A percentile compares a stretch with the other conserved stretches of the same genome.
phyloP scores from a whole-genome alignment of 1,140 invertebrate species.

The Formica selysi region DNA sequence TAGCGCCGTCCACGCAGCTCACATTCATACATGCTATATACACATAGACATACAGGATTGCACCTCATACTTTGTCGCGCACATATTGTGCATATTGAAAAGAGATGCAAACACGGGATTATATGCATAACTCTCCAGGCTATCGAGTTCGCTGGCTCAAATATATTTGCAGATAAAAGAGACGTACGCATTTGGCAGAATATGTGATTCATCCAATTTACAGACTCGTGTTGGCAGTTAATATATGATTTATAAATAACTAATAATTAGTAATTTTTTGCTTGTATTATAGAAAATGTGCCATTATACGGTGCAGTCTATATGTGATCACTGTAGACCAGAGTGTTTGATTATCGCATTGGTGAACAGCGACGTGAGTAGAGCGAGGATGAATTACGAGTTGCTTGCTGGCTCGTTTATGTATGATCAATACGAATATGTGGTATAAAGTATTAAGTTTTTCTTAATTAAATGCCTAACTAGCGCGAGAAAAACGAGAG shows the following conservation, averaged over 20 bases:
- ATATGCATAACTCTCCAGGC: constrained; percentile 67
- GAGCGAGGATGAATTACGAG: constrained; percentile 2
- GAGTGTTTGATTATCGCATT: not conserved
- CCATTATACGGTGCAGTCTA: constrained; percentile 35
- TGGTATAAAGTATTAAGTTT: constrained; percentile 42
- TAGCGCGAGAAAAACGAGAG: constrained; percentile 34
- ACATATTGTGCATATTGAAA: constrained; percentile 75
- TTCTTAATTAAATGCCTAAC: constrained; percentile 62
- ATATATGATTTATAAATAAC: constrained; percentile 57
- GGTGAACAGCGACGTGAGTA: constrained; percentile 10
- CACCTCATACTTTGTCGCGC: constrained; percentile 74
- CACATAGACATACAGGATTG: constrained; percentile 71
- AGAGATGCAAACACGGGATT: constrained; percentile 63
- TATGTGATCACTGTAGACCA: constrained; percentile 11
- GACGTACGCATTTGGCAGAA: constrained; percentile 55
- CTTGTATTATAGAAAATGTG: constrained; percentile 61
- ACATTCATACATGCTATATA: constrained; percentile 73
- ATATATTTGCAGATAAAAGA: constrained; percentile 65
- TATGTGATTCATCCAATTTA: constrained; percentile 63
- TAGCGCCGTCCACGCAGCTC: constrained; percentile 77
- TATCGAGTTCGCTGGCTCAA: constrained; percentile 75
- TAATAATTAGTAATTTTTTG: constrained; percentile 51
- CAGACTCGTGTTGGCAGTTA: constrained; percentile 74
- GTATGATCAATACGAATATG: constrained; percentile 12
- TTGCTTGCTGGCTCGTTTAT: constrained; percentile 6